These are phyloP conservation scores for Prietella phreatophila DNA, from an alignment of 2,113 vertebrate genomes.

Conservation along the genomic window DNA sequence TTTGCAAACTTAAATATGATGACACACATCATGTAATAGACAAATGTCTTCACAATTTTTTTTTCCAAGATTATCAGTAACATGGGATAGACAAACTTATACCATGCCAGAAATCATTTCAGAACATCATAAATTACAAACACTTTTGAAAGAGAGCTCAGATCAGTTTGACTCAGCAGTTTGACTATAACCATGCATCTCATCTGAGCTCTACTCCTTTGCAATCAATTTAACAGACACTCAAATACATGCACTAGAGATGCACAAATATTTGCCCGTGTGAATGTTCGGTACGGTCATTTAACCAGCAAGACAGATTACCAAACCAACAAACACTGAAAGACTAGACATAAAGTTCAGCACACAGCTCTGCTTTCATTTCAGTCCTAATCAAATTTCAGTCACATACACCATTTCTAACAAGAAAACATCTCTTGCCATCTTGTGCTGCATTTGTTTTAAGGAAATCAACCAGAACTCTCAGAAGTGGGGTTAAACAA, in stretches of 20 bases:
- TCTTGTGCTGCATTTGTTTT: constrained; percentile 25
- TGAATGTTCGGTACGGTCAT: constrained; percentile 24
- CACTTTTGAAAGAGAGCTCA: not conserved
- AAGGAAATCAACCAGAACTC: constrained; percentile 23
- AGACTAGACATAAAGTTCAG: constrained; percentile 28
- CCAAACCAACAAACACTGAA: constrained; percentile 22
- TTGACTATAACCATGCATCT: constrained; percentile 15
- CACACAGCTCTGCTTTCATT: constrained; percentile 32
- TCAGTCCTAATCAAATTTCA: constrained; percentile 33
- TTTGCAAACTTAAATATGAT: not conserved
- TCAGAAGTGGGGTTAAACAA: constrained; percentile 42
- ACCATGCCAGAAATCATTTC: not conserved
- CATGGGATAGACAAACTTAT: not conserved
- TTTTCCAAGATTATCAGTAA: not conserved
- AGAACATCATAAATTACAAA: not conserved
- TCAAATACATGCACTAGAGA: not conserved
- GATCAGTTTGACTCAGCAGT: not conserved
- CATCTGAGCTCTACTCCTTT: constrained; percentile 25
- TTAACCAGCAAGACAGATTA: constrained; percentile 36
- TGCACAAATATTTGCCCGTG: not conserved
- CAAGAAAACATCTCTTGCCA: constrained; percentile 5
- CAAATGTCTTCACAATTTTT: not conserved
- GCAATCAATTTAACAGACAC: constrained; percentile 34
- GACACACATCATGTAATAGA: not conserved
- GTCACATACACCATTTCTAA: constrained; percentile 28